Conservation (phyloP, 30 jellyfish, hydroid and myxozoan species). For the Hydractinia echinata region DNA sequence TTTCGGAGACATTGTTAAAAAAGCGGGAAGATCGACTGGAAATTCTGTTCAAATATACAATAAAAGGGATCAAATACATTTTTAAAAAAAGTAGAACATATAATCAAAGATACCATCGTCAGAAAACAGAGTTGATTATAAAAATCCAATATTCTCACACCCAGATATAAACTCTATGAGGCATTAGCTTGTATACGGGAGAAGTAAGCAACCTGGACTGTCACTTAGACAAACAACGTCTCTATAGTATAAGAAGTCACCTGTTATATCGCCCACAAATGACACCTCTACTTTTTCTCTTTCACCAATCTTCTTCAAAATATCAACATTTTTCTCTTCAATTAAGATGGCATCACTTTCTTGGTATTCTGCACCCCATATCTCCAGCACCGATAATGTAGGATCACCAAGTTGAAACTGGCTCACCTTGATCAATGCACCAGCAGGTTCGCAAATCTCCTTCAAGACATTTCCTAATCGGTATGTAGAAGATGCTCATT, state of each 20-base stretch:
- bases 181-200: too few relatives aligned
- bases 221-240: too few relatives aligned
- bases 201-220: too few relatives aligned
- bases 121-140: neutral
- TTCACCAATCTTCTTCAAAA: constrained; percentile 61
- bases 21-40: too few relatives aligned
- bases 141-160: too few relatives aligned
- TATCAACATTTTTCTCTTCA: constrained; percentile 28
- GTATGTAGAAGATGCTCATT: neutral
- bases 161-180: too few relatives aligned
- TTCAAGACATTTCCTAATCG: constrained; percentile 73
- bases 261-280: constrained; percentile 81
- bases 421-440: constrained; percentile 66
- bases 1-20: too few relatives aligned
- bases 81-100: too few relatives aligned
- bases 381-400: constrained; percentile 73
- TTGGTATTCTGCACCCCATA: constrained; percentile 98
- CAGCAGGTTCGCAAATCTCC: constrained; percentile 91
- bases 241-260: constrained; percentile 6
- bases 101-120: neutral
- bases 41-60: too few relatives aligned
- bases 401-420: constrained; percentile 83
- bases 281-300: constrained; percentile 80
- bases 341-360: constrained; percentile 82
- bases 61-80: too few relatives aligned